Conservation (phyloP, 2,113 vertebrate species). For the Corythornis madagascariensis region DNA sequence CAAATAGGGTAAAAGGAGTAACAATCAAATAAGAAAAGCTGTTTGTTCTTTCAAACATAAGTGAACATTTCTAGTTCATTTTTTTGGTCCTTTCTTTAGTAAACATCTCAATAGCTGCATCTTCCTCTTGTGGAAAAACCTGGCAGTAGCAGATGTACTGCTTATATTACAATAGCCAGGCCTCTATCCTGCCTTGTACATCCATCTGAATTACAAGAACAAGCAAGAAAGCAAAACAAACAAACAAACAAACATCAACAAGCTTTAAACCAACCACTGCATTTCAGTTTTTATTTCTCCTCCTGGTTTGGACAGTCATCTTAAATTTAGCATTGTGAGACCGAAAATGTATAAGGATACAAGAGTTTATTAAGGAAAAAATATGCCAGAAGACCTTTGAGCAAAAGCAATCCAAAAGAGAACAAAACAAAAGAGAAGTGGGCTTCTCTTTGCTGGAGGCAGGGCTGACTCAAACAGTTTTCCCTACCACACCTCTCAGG, state of each 20-base stretch:
- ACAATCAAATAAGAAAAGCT: neutral
- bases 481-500: no score
- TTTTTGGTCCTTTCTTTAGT: neutral
- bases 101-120: neutral
- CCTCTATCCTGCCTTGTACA: neutral
- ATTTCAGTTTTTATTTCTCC: neutral
- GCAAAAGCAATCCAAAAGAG: no score
- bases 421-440: no score
- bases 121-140: neutral
- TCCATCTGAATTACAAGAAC: neutral
- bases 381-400: no score
- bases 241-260: neutral
- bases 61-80: neutral
- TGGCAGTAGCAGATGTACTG: neutral
- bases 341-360: no score
- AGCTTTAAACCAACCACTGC: neutral
- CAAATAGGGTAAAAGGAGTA: neutral
- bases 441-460: no score
- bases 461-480: no score
- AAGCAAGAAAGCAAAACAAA: no score
- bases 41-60: neutral
- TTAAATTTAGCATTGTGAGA: no score
- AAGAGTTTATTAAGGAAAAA: no score
- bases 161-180: neutral
- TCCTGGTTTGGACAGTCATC: no score